Evolutionary conservation across 2,113 vertebrate genomes (phyloP).

Genomic region (Limanda limanda): DNA sequence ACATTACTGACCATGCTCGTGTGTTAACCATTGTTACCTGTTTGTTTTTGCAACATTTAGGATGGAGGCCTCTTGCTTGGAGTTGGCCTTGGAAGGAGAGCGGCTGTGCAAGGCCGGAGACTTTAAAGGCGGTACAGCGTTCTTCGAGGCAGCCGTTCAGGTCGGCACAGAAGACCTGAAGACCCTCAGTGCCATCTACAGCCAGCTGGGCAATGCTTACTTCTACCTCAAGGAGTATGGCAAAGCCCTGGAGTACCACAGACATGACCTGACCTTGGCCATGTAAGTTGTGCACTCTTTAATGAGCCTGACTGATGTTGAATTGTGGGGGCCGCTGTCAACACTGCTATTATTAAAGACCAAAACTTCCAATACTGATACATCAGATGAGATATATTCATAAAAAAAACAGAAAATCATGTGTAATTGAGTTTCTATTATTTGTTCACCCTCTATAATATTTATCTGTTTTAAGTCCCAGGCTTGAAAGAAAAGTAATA

Average conservation of each 20-base stretch:
- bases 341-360: no score
- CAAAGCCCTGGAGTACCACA: constrained; percentile 94
- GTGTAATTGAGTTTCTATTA: no score
- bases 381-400: no score
- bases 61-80: constrained; percentile 97
- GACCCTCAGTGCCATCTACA: constrained; percentile 98
- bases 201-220: constrained; percentile 97
- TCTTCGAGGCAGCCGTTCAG: constrained; percentile 96
- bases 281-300: constrained; percentile 80
- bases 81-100: constrained; percentile 95
- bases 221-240: constrained; percentile 97
- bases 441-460: no score
- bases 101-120: constrained; percentile 94
- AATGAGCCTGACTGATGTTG: background rate
- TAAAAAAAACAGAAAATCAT: no score
- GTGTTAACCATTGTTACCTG: background rate
- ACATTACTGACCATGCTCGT: background rate
- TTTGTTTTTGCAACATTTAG: constrained; percentile 71
- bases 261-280: constrained; percentile 93
- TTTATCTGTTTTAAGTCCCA: no score
- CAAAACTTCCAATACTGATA: no score
- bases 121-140: constrained; percentile 92
- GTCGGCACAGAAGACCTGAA: constrained; percentile 97
- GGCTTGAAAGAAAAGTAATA: no score
- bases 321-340: no score